These are phyloP conservation scores for Lagria hirta DNA, from an alignment of 2,888 invertebrate species.

Conservation along the genomic window DNA sequence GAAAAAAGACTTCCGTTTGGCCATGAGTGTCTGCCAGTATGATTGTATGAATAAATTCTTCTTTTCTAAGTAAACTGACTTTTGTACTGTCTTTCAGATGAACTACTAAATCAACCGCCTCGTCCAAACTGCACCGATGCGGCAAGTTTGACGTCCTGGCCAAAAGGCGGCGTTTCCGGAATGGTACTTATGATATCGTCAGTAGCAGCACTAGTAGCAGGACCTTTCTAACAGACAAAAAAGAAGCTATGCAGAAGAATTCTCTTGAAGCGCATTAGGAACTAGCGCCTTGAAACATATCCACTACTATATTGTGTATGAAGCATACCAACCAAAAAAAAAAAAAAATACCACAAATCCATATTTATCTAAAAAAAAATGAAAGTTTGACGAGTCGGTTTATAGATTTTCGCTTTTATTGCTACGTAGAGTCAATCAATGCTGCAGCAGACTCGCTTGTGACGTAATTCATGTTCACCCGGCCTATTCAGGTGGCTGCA, in stretches of 20 bases:
- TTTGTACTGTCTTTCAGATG: constrained; percentile 39
- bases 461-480: constrained; percentile 37
- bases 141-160: constrained; percentile 18
- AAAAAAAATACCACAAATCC: constrained; percentile 11
- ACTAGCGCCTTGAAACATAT: constrained; percentile 24
- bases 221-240: constrained; percentile 32
- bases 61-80: constrained; percentile 5
- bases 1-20: too few species aligned
- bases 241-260: constrained; percentile 24
- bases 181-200: constrained; percentile 26
- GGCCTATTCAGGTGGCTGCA: constrained; percentile 48
- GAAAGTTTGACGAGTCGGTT: constrained; percentile 32
- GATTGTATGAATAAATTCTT: constrained; percentile 3
- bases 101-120: constrained; percentile 46
- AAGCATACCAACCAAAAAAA: constrained; percentile 9
- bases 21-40: too few species aligned
- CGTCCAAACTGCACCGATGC: constrained; percentile 46
- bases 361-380: too few species aligned
- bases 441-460: constrained; percentile 32
- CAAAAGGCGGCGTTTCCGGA: constrained; percentile 21
- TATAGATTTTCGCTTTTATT: constrained; percentile 43
- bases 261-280: constrained; percentile 24
- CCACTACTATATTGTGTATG: constrained; percentile 13
- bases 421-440: constrained; percentile 43
- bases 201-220: constrained; percentile 26